phyloP scores from a whole-genome alignment of 2,888 invertebrate genomes.

The Caenorhabditis sulstoni region DNA sequence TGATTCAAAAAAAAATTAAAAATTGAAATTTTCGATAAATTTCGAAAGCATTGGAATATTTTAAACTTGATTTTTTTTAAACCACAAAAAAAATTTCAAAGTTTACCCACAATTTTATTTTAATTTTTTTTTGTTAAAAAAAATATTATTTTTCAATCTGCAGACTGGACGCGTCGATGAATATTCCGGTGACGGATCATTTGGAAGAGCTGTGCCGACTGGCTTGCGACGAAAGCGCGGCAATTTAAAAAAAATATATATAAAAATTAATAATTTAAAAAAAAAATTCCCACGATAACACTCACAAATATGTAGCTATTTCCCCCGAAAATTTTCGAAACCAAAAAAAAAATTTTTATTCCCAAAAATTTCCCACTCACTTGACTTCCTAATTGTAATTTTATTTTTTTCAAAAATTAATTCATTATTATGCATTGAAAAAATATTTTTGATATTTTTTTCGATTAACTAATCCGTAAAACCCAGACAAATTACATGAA shows the following conservation, averaged over 20 bases:
- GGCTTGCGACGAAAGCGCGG: conserved; percentile 45
- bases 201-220: conserved; percentile 48
- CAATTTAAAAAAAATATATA: conserved; percentile 4
- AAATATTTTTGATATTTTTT: neutral
- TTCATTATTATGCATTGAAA: too few relatives aligned
- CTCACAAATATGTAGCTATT: too few relatives aligned
- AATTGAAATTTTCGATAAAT: too few relatives aligned
- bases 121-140: conserved; percentile 1
- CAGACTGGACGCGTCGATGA: conserved; percentile 35
- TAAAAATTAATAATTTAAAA: neutral
- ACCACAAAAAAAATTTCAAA: too few relatives aligned
- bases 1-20: too few relatives aligned
- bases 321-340: too few relatives aligned
- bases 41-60: too few relatives aligned
- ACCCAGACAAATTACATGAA: neutral
- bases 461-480: neutral
- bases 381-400: too few relatives aligned
- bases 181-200: conserved; percentile 31
- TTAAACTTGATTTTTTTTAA: conserved; percentile 3
- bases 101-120: too few relatives aligned
- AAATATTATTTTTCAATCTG: conserved; percentile 2
- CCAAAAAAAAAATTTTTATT: too few relatives aligned
- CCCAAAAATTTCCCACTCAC: too few relatives aligned
- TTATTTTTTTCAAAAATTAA: neutral
- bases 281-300: neutral